Evolutionary conservation across 1,140 invertebrate species (phyloP), one percentile per base, ranked within the genome.

Genomic region (Phthorimaea operculella): DNA sequence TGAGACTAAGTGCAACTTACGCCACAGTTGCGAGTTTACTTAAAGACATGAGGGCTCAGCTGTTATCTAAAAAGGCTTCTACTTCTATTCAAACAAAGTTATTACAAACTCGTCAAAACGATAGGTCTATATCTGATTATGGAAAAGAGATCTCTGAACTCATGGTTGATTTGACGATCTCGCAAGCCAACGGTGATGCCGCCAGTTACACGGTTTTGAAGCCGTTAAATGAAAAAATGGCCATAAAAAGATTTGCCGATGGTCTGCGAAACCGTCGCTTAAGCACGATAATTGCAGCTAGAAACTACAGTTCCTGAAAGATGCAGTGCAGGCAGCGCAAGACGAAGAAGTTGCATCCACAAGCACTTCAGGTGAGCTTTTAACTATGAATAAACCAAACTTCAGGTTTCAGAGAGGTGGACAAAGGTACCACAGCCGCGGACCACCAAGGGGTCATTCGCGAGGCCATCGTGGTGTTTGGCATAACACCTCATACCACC

Each of bases 211-310:
- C 8, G 9, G 15, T 52, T 3, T 39, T 52, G 15, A 52, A 52
- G 17, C 34, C 51, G 0, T 18, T 52, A 2, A 52, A 52, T 21
- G 51, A 52, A 42, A 52, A 52, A 39, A 36, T 18, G 6, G 51
- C 51, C 6, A 52, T 52, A 16, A 42, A 16, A 17, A 36, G 36
- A 42, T 52, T 52, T 15, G 34, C 51, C 3, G 33, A 52, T 11
- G 51, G 51, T 0, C 12, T 52, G 36, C 51, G 51, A 12, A 52
- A 52, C 16, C 33, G 36, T 6, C 34, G 18, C 12, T 17, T 52
- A 42, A 52, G 51, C 18, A 52, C 34, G 8, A 52, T 52, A 18
- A 18, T 52, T 17, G 33, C 51, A 6, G 33, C 51, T 0, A 33
- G 51, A 10, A 11, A 17, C 6, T 39, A 39, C 10, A 17, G 7